Conservation (phyloP, 2,888 invertebrate genomes). For the Epinotia ramella region DNA sequence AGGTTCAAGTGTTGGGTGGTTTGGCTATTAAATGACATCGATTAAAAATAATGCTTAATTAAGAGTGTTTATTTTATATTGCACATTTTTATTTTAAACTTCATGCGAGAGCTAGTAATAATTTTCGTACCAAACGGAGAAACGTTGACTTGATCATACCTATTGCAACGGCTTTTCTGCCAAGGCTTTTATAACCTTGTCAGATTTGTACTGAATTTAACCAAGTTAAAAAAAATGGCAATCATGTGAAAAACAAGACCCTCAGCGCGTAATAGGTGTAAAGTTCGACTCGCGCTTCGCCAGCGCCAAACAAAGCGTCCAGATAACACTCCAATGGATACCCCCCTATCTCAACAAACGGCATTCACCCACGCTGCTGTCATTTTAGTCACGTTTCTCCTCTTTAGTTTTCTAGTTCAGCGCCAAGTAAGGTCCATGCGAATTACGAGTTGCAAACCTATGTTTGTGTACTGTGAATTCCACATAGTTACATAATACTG, state of each 20-base stretch:
- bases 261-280: constrained; percentile 9
- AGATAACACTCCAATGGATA: constrained; percentile 24
- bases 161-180: neutral
- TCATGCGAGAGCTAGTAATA: neutral
- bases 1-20: too few relatives aligned
- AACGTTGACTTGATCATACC: neutral
- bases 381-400: constrained; percentile 6
- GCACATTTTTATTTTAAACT: neutral
- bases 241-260: constrained; percentile 6
- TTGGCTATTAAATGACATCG: neutral
- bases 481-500: neutral
- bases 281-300: constrained; percentile 18
- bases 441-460: neutral
- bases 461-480: neutral
- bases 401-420: neutral
- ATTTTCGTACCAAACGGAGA: neutral
- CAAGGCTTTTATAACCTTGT: neutral
- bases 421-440: neutral
- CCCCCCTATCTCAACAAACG: constrained; percentile 25
- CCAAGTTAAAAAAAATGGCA: neutral
- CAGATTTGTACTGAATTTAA: neutral
- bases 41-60: neutral
- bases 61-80: neutral
- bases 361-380: constrained; percentile 19
- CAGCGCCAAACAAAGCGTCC: constrained; percentile 16